phyloP scores from a whole-genome alignment of 2,797 vertebrate species.

The Hemitrygon akajei region DNA sequence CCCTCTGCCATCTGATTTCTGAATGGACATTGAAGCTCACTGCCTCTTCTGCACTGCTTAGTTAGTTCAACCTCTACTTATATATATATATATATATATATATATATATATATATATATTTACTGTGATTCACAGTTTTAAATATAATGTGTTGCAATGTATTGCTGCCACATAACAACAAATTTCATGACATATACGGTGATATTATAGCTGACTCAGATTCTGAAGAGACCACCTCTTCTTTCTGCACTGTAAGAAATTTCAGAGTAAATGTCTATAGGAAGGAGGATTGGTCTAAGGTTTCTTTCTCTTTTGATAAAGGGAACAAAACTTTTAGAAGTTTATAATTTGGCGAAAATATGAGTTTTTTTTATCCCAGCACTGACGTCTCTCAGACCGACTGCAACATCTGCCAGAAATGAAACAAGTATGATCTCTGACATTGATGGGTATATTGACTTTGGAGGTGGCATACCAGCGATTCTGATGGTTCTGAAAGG shows the following conservation, averaged over 20 bases:
- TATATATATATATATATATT: too few relatives aligned
- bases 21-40: too few relatives aligned
- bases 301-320: neutral
- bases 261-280: neutral
- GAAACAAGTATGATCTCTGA: neutral
- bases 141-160: too few relatives aligned
- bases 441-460: neutral
- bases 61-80: too few relatives aligned
- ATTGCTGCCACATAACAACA: too few relatives aligned
- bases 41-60: too few relatives aligned
- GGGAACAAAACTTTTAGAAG: neutral
- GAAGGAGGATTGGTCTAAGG: neutral
- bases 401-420: neutral
- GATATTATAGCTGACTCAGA: too few relatives aligned
- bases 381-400: neutral
- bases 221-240: neutral
- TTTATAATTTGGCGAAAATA: neutral
- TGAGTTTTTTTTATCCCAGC: neutral
- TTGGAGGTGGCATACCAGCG: neutral
- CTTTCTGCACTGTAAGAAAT: neutral
- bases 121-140: too few relatives aligned
- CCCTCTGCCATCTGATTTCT: too few relatives aligned
- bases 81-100: too few relatives aligned
- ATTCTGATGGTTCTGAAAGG: too few relatives aligned
- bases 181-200: too few relatives aligned